These are phyloP conservation scores for Smithornis capensis DNA, from an alignment of 2,113 vertebrate genomes.

Conservation along the genomic window DNA sequence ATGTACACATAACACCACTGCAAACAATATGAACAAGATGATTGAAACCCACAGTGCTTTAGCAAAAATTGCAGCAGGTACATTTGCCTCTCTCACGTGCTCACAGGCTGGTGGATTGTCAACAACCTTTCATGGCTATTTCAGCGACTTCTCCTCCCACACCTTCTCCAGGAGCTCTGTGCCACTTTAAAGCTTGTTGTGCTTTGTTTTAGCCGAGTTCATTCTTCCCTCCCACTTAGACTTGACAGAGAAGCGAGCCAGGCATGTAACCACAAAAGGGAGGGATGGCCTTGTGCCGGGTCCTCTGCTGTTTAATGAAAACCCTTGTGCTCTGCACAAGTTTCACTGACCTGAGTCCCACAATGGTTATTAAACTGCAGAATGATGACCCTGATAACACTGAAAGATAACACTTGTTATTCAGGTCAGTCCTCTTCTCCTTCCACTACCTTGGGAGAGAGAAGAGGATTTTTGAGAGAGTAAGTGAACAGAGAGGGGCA, in stretches of 20 bases:
- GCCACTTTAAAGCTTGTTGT: background rate
- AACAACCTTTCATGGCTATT: background rate
- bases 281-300: background rate
- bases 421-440: background rate
- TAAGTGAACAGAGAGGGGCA: background rate
- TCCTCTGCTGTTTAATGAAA: background rate
- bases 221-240: background rate
- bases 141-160: slow-evolving; percentile 9
- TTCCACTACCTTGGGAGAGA: background rate
- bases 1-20: background rate
- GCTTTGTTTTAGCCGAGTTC: background rate
- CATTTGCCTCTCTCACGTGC: background rate
- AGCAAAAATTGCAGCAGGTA: background rate
- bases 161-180: background rate
- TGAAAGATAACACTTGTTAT: background rate
- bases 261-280: background rate
- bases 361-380: background rate
- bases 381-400: background rate
- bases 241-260: background rate
- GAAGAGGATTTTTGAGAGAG: background rate
- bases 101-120: background rate
- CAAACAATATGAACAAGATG: background rate
- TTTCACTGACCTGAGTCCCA: background rate
- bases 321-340: background rate
- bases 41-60: background rate